These are phyloP conservation scores for Lasioglossum villosulum DNA, from an alignment of 2,888 invertebrate genomes.

Conservation along the genomic window DNA sequence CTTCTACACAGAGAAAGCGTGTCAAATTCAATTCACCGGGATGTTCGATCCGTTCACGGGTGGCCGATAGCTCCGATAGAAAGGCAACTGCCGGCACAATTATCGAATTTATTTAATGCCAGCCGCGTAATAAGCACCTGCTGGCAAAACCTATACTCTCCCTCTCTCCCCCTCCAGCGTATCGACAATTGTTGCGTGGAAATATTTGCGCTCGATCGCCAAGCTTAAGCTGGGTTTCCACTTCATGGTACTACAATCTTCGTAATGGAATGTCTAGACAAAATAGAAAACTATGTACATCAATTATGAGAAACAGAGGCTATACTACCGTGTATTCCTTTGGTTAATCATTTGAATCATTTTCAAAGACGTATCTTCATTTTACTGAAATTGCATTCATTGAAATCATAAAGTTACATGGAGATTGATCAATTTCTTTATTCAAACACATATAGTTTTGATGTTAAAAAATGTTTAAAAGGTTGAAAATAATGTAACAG, in stretches of 20 bases:
- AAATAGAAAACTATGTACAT: no score
- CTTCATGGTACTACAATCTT: not conserved
- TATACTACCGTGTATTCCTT: no score
- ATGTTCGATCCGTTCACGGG: constrained; percentile 43
- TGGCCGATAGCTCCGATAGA: constrained; percentile 34
- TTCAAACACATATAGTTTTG: no score
- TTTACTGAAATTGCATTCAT: no score
- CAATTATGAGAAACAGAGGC: no score
- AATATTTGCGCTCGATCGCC: not conserved
- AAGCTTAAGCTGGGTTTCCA: not conserved
- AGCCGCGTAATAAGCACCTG: constrained; percentile 37
- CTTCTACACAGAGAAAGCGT: constrained; percentile 46
- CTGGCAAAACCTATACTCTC: constrained; percentile 25
- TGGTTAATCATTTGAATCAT: no score
- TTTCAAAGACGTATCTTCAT: no score
- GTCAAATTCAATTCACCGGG: constrained; percentile 60
- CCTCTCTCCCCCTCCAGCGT: not conserved
- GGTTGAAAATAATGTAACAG: no score
- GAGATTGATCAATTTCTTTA: no score
- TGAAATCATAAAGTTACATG: no score
- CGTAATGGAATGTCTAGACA: no score
- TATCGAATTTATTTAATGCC: constrained; percentile 57
- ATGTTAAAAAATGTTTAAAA: no score
- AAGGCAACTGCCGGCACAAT: constrained; percentile 31
- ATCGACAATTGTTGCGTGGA: constrained; percentile 10